Base-by-base conservation (phyloP, 2,888 invertebrate species). In the Bugula neritina region DNA sequence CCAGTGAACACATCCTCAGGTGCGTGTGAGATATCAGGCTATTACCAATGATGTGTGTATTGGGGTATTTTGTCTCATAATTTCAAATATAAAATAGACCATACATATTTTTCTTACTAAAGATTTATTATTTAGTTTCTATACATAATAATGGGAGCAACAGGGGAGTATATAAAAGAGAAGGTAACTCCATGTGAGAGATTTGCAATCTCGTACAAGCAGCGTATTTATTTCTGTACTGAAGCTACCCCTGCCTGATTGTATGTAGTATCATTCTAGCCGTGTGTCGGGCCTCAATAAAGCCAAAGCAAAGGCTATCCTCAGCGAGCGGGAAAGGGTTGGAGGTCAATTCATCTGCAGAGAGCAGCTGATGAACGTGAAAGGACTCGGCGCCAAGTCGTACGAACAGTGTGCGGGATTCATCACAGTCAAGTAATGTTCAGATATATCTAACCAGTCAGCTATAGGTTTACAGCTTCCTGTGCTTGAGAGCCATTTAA, bases 381-480 rank as follows among this genome's bases (percentile, higher is more conserved):
- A 89, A 73, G 91, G 92, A 2, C 90, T 96, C 57, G 95, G 95
- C 0, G 89, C 88, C 71, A 90, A 92, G 77, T 89, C 91, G 0
- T 96, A 89, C 82, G 90, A 93, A 79, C 95, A 96, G 81, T 94
- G 94, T 82, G 92, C 92, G 1, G 95, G 94, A 1, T 94, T 93
- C 83, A 85, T 92, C 23, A 87, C 90, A 77, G 87, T 92, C 2
- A 21, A 69, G 63, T 63, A n/a, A 34, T n/a, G n/a, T n/a, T 5
- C 43, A 5, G 43, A 43, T 43, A 43, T 43, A 43, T 43, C 17
- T 43, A 43, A n/a, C n/a, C n/a, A n/a, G n/a, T n/a, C n/a, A n/a
- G n/a, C n/a, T n/a, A n/a, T n/a, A n/a, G n/a, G n/a, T n/a, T n/a
- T n/a, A n/a, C n/a, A n/a, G n/a, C n/a, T n/a, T n/a, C n/a, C n/a